Base-by-base conservation (phyloP, 2,797 vertebrate genomes). In the Trematomus bernacchii region DNA sequence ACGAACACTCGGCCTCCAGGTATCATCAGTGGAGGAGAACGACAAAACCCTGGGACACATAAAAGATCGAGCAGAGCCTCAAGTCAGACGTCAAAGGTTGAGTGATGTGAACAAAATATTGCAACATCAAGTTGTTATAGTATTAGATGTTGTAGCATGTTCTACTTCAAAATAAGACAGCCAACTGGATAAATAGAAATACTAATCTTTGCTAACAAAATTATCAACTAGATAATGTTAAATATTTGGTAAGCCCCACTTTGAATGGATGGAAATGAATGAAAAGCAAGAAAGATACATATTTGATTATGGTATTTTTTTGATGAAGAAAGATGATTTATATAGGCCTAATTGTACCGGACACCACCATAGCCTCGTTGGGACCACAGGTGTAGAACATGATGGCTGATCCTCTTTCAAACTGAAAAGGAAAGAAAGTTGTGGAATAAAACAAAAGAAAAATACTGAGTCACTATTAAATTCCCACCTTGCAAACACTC, bases 301-400 rank as follows among this genome's bases (percentile, higher is more conserved):
- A 42, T 7, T 43, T 7, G 12, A 30, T 10, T 40, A 6, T 18
- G 10, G 2, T 10, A 3, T 11, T 40, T 2, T 7, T 11, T 30
- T 54, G 5, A 7, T 37, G 33, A 37, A 37, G 33, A 37, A 37
- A 37, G 33, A 30, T 30, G 8, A 10, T 33, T 33, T 33, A 10
- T 40, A 8, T 11, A 74, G 43, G 11, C 3, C n/a, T 21, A 0
- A 1, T 60, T 15, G 88, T 93, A 97, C 97, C 97, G 69, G 97
- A 98, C 80, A 98, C 97, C 86, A 98, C 97, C 97, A 98, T 98
- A 33, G 97, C 97, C 87, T 98, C 97, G 69, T 98, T 98, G 21
- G 97, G 97, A 71, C 97, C 97, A 79, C 97, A 97, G 15, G 96
- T 97, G 91, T 95, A 96, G 86, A 98, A 98, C 95, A 97, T 96